These are phyloP conservation scores for Bujurquina vittata DNA, from an alignment of 2,113 vertebrate genomes.

Conservation along the genomic window DNA sequence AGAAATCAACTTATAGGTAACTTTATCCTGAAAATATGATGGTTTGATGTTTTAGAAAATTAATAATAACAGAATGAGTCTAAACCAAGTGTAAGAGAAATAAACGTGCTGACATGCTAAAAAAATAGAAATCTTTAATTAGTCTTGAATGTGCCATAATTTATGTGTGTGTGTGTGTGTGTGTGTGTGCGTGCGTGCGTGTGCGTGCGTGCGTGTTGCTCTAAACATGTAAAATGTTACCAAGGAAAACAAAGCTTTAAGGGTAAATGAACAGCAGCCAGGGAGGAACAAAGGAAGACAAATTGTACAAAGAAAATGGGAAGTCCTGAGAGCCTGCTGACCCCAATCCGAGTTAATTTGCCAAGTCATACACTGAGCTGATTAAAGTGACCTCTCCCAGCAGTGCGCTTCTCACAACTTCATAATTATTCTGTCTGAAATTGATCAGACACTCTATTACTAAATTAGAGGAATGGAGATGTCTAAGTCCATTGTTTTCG, in stretches of 20 bases:
- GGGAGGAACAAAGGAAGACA: conserved; percentile 3
- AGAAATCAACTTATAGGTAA: neutral
- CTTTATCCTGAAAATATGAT: neutral
- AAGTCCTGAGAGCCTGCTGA: conserved; percentile 18
- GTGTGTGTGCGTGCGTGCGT: neutral
- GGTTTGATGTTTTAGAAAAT: neutral
- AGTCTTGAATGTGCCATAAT: neutral
- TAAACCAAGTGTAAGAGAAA: neutral
- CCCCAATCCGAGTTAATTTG: conserved; percentile 47
- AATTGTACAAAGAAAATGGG: conserved; percentile 22
- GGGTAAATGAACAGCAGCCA: neutral
- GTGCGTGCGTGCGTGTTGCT: neutral
- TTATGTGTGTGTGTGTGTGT: neutral
- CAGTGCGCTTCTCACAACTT: conserved; percentile 22
- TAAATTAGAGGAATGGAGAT: conserved; percentile 16
- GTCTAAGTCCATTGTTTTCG: conserved; percentile 21
- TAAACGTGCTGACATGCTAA: neutral
- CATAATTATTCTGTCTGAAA: conserved; percentile 42
- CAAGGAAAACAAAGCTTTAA: neutral
- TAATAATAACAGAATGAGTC: neutral
- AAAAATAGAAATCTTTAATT: neutral
- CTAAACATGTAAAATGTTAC: neutral
- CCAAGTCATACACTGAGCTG: conserved; percentile 40
- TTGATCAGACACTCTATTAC: conserved; percentile 31
- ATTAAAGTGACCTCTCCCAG: conserved; percentile 59